Conservation (phyloP, 2,113 vertebrate genomes). For the Mormyrus lacerda region DNA sequence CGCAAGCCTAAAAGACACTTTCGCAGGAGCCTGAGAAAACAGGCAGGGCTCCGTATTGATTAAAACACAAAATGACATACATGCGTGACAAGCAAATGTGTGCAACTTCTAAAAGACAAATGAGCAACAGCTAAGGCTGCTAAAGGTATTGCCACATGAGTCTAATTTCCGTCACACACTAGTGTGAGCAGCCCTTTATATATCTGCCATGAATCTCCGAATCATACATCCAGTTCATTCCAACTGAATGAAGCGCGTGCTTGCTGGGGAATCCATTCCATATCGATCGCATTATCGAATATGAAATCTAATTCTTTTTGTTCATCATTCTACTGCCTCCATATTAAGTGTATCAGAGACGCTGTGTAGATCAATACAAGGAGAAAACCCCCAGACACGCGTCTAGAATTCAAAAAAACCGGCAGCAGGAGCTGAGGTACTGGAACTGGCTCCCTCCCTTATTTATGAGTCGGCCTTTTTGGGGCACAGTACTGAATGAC, state of each 20-base stretch:
- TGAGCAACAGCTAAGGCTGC: neutral
- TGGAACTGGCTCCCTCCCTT: neutral
- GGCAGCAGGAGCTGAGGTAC: neutral
- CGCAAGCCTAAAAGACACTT: neutral
- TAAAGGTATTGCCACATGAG: neutral
- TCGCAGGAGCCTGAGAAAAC: neutral
- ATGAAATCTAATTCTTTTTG: neutral
- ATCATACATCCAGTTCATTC: neutral
- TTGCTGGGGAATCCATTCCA: neutral
- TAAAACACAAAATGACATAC: neutral
- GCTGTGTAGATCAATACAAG: neutral
- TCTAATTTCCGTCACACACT: neutral
- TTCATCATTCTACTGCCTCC: neutral
- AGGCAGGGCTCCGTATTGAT: neutral
- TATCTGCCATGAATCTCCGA: neutral
- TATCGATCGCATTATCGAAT: neutral
- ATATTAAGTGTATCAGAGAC: neutral
- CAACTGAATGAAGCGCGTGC: neutral
- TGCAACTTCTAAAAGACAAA: neutral
- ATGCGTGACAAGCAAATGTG: neutral
- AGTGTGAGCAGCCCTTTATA: neutral
- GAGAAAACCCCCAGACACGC: neutral
- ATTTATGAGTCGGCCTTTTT: neutral
- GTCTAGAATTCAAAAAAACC: neutral
- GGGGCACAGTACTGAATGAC: neutral